Conservation (phyloP, 1,140 invertebrate genomes). For the Heliconius congener region DNA sequence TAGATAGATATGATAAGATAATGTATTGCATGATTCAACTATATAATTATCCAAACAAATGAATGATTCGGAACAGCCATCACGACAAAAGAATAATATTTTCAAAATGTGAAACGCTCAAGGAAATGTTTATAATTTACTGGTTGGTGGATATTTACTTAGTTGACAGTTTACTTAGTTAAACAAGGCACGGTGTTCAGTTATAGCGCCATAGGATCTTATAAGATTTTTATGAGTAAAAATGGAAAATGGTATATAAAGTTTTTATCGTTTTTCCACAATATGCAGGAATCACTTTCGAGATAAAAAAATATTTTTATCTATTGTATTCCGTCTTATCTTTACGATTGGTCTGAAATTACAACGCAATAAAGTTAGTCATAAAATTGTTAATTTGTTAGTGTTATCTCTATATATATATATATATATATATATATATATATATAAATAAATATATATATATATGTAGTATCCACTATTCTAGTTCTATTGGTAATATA, state of each 20-base stretch:
- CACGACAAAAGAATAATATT: neutral
- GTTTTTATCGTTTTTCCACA: too few relatives aligned
- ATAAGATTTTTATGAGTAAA: too few relatives aligned
- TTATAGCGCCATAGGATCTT: too few relatives aligned
- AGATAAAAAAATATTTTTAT: neutral
- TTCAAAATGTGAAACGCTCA: neutral
- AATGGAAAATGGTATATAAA: too few relatives aligned
- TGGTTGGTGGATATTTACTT: too few relatives aligned
- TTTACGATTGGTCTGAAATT: neutral
- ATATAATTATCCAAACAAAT: neutral
- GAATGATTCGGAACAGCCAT: neutral
- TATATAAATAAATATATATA: too few relatives aligned
- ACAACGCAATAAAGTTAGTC: neutral
- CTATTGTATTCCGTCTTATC: neutral
- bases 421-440: too few relatives aligned
- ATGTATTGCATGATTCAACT: neutral
- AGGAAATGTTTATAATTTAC: neutral
- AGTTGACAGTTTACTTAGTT: too few relatives aligned
- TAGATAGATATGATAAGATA: neutral
- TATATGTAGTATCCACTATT: neutral
- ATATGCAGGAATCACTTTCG: too few relatives aligned
- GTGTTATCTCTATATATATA: neutral
- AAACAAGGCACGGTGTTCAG: too few relatives aligned
- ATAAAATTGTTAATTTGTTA: neutral
- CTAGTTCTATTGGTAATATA: too few relatives aligned